phyloP scores from a whole-genome alignment of 2,113 vertebrate genomes.

The Stegostoma tigrinum region DNA sequence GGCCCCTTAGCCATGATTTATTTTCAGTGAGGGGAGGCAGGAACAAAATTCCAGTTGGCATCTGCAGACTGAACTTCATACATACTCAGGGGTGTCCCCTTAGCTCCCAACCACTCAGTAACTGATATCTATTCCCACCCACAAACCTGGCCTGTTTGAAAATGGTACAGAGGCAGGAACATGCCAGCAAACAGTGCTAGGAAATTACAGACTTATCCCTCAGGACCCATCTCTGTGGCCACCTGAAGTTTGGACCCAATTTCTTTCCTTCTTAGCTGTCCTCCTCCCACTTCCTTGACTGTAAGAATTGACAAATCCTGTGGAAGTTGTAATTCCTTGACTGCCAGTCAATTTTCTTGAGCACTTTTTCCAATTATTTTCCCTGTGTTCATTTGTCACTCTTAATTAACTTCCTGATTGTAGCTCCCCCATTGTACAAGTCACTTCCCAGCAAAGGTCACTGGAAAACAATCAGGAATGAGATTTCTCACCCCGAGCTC shows the following conservation, averaged over 20 bases:
- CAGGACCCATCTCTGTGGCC: background rate
- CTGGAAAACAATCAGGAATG: background rate
- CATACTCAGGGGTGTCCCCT: background rate
- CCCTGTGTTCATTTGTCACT: background rate
- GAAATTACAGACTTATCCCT: background rate
- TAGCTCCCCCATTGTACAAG: background rate
- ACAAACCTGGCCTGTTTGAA: background rate
- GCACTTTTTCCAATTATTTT: background rate
- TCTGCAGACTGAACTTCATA: background rate
- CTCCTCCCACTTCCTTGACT: background rate
- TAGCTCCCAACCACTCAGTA: background rate
- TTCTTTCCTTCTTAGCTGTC: background rate
- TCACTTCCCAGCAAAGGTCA: background rate
- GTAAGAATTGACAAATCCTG: background rate
- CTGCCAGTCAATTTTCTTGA: background rate
- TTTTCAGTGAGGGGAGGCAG: background rate
- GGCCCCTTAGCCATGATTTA: background rate
- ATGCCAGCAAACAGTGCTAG: background rate
- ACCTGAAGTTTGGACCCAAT: background rate
- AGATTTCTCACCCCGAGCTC: background rate
- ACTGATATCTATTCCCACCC: background rate
- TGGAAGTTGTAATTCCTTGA: background rate
- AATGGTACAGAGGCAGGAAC: background rate
- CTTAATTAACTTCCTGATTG: background rate
- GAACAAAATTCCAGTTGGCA: background rate